A percentile compares a stretch with the other conserved stretches of the same genome.
Evolutionary conservation across 2,888 invertebrate genomes (phyloP).

Genomic region (Papilio gigon): DNA sequence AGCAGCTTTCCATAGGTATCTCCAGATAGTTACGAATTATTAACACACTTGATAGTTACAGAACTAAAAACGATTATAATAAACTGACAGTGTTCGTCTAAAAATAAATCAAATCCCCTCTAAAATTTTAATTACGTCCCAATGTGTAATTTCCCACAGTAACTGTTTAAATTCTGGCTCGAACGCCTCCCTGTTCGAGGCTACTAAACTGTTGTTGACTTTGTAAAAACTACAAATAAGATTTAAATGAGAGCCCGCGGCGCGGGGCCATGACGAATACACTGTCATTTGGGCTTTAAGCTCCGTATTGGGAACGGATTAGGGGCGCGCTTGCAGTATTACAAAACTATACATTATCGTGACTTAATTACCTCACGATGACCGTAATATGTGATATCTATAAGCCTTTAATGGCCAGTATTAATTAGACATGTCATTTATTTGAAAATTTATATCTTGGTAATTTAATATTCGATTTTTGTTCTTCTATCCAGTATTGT

Average conservation of each 20-base stretch:
- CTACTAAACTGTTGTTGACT: conserved; percentile 70
- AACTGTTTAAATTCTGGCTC: conserved; percentile 49
- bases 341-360: conserved; percentile 33
- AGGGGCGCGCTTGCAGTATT: conserved; percentile 37
- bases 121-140: conserved; percentile 42
- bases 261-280: conserved; percentile 41
- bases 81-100: background rate
- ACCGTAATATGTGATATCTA: conserved; percentile 18
- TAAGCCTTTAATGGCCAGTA: background rate
- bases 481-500: background rate
- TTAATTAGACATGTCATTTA: background rate
- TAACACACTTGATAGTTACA: too few relatives aligned
- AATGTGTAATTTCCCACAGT: conserved; percentile 41
- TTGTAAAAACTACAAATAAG: conserved; percentile 78
- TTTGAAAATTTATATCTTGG: background rate
- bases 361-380: conserved; percentile 24
- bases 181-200: conserved; percentile 48
- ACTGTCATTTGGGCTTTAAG: conserved; percentile 48
- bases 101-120: conserved; percentile 3
- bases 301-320: conserved; percentile 48
- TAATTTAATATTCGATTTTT: background rate
- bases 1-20: too few relatives aligned
- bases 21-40: too few relatives aligned
- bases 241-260: conserved; percentile 69
- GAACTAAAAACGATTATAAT: background rate